Evolutionary conservation across 2,888 invertebrate genomes (phyloP), one percentile per base, ranked within the genome.

Genomic region (Paralinhomoeus sp.): DNA sequence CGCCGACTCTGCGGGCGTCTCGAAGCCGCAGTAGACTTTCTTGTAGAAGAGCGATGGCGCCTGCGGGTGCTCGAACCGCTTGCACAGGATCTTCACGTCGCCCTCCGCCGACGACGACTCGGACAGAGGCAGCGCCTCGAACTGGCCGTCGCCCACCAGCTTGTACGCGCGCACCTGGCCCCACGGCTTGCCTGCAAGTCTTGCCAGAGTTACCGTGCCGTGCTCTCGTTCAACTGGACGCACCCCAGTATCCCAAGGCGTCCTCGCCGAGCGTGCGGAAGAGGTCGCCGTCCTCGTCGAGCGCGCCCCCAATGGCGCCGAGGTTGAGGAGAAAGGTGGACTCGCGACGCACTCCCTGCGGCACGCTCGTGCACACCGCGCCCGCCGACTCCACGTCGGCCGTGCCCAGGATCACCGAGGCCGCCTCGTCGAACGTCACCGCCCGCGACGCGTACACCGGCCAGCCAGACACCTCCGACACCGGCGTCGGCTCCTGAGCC

Each of bases 401-500:
- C n/a, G 47, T 53, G 24, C 54, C 54, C 9, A 54, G 42, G 21
- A 51, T 47, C 37, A 54, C 49, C 15, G 47, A 33, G 24, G 48
- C 46, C 3, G 48, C 53, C n/a, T 41, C 45, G 24, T 48, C 48
- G 43, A 52, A 54, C 42, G 44, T 48, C 18, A 54, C 38, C 3
- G 48, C 45, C 12, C 49, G 46, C 21, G 46, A 44, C 12, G 51
- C 46, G 35, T 48, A 54, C 21, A 54, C 41, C 18, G 51, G 51
- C 31, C 47, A 52, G n/a, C 46, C 48, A n/a, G n/a, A n/a, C n/a
- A n/a, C n/a, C n/a, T n/a, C n/a, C n/a, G n/a, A n/a, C n/a, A n/a
- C n/a, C n/a, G n/a, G n/a, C n/a, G n/a, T n/a, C n/a, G n/a, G n/a
- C n/a, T n/a, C n/a, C n/a, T n/a, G n/a, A n/a, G n/a, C n/a, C n/a